Evolutionary conservation across 2,113 vertebrate species (phyloP).

Genomic region (Trematocara unimaculatum): DNA sequence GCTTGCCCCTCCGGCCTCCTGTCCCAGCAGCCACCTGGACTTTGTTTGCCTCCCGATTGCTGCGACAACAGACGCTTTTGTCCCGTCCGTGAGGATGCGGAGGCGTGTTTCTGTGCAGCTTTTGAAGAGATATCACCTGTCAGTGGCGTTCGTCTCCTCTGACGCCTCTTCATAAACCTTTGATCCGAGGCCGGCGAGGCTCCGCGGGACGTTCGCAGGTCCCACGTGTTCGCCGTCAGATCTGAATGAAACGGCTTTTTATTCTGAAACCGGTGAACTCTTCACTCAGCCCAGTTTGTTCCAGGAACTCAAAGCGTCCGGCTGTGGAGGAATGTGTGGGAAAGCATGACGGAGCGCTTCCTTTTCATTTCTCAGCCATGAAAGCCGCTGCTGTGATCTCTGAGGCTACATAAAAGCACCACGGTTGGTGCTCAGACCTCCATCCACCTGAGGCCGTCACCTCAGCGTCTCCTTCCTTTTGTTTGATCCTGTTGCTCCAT

Average conservation of each 20-base stretch:
- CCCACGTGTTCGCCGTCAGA: not conserved
- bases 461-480: not conserved
- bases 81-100: not conserved
- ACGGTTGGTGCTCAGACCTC: accelerated
- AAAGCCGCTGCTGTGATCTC: not conserved
- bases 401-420: not conserved
- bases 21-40: not conserved
- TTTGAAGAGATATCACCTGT: not conserved
- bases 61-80: constrained; percentile 7
- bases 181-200: not conserved
- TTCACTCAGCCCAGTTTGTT: not conserved
- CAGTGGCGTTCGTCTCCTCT: not conserved
- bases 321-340: not conserved
- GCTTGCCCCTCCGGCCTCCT: not conserved
- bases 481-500: not conserved
- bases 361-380: not conserved
- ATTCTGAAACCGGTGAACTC: not conserved
- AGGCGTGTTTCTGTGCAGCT: not conserved
- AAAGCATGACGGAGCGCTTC: not conserved
- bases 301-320: not conserved
- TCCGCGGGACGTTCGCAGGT: not conserved
- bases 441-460: not conserved
- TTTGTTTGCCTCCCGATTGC: not conserved
- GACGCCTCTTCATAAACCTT: not conserved
- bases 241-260: not conserved